phyloP scores from a whole-genome alignment of 2,888 invertebrate species.

The Norana najaformis region DNA sequence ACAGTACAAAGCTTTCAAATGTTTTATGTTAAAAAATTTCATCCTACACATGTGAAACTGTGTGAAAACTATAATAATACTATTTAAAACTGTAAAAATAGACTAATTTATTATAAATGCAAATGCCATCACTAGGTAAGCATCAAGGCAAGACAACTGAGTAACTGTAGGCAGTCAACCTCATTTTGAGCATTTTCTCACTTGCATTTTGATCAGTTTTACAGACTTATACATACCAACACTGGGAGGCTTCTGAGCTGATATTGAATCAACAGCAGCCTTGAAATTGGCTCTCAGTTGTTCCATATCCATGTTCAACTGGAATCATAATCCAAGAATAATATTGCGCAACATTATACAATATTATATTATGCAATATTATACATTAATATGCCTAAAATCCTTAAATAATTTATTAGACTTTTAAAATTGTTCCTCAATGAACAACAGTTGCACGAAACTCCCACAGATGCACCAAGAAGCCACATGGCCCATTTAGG shows the following conservation, averaged over 20 bases:
- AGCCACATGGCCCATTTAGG: not conserved
- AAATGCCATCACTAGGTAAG: not conserved
- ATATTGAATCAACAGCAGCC: constrained; percentile 44
- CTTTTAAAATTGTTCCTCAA: not conserved
- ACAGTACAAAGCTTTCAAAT: not conserved
- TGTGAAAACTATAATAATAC: not conserved
- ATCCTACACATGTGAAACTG: no score
- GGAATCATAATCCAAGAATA: not conserved
- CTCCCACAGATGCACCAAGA: not conserved
- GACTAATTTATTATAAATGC: not conserved
- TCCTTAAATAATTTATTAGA: no score
- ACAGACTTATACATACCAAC: not conserved
- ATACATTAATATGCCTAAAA: not conserved
- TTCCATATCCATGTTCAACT: constrained; percentile 42
- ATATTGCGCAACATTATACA: not conserved
- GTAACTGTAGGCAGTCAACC: not conserved
- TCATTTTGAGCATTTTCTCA: not conserved
- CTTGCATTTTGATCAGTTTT: not conserved
- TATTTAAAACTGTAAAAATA: not conserved
- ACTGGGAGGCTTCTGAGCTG: constrained; percentile 32
- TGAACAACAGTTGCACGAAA: not conserved
- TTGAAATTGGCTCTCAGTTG: constrained; percentile 49
- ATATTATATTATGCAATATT: not conserved
- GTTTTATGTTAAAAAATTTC: not conserved
- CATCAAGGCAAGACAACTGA: not conserved